Base-by-base conservation (phyloP, 2,888 invertebrate species). In the Peribatodes rhomboidaria region DNA sequence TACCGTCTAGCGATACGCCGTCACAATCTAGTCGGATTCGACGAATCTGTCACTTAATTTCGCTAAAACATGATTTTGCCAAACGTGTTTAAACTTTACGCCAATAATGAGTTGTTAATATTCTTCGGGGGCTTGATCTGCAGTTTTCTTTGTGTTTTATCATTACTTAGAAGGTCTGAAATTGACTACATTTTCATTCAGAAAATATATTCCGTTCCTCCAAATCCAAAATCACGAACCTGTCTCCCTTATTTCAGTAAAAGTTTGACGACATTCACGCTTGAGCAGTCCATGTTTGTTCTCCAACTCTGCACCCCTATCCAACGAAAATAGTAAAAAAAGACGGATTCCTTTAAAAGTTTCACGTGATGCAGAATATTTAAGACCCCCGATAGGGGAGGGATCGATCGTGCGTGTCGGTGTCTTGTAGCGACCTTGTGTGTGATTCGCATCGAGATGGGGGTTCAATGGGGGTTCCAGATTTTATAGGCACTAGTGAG, bases 341-440 rank as follows among this genome's bases (percentile, higher is more conserved):
- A 55, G 35, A 78, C 72, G 49, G 55, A 65, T 37, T 78, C 71
- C 75, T 73, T 76, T 76, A 77, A 84, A 86, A 85, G 77, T 86
- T 85, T 80, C 78, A 74, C 84, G 85, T 82, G 86, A 84, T 78
- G 79, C 80, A 78, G 82, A 83, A 82, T 84, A 85, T 86, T 85
- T 84, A 84, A 83, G 82, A 80, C 81, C 79, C 69, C 71, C 65
- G 72, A 71, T 70, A 76, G 71, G 75, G 81, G 82, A 74, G 67
- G 65, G 67, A 68, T 73, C 80, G 81, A 77, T 78, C 82, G 80
- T 77, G 73, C 71, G 47, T 49, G 27, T 49, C 47, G 31, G 10
- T 49, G 47, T 49, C 47, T 49, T 49, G 47, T 31, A 49, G 46
- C 47, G 31, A 59, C 57, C 55, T 62, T 58, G 58, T 49, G 22